Percentiles rank a stretch among this genome's conserved stretches.
These are phyloP conservation scores for Ectemnius lituratus DNA, from an alignment of 2,888 invertebrate species.

Conservation along the genomic window DNA sequence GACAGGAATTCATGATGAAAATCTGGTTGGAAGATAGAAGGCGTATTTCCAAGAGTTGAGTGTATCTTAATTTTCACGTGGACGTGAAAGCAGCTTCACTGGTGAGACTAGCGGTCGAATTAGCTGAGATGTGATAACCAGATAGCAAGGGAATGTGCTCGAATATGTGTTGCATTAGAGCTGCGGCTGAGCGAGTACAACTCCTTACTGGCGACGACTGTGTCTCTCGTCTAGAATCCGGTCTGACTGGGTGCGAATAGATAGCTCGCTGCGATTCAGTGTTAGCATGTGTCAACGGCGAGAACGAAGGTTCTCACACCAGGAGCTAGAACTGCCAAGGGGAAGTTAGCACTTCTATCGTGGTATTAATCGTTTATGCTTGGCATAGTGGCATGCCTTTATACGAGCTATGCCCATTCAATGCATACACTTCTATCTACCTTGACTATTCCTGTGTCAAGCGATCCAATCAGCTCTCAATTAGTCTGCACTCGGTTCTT, in stretches of 20 bases:
- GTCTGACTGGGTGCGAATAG: slow-evolving; percentile 5
- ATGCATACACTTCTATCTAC: no score
- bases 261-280: not conserved
- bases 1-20: no score
- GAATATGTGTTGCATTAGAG: slow-evolving; percentile 1
- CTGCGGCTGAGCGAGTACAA: not conserved
- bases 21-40: no score
- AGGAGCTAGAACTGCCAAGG: not conserved
- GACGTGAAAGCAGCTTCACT: no score
- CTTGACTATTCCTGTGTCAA: no score
- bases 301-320: not conserved
- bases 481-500: no score
- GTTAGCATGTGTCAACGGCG: not conserved
- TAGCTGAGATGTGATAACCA: not conserved
- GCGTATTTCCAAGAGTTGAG: no score
- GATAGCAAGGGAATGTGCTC: slow-evolving; percentile 1
- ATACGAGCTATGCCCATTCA: no score
- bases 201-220: not conserved
- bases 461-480: no score
- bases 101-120: not conserved
- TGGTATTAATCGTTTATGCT: not conserved
- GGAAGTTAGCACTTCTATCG: not conserved
- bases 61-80: no score
- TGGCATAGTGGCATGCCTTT: no score
- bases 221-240: not conserved